Base-by-base conservation (phyloP, 2,797 vertebrate genomes). In the Cyclopterus lumpus region DNA sequence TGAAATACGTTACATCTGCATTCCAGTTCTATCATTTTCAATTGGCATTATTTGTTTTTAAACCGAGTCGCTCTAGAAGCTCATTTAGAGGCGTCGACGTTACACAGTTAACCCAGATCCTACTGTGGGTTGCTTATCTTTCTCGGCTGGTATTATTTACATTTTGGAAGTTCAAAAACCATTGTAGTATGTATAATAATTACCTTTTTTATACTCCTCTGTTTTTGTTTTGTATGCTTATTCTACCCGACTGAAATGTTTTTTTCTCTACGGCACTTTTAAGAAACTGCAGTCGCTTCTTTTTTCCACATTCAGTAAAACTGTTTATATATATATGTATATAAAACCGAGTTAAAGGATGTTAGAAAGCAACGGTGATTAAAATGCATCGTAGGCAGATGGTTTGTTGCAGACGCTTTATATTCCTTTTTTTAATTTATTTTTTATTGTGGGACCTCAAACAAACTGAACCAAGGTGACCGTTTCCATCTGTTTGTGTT, bases 231-330 rank as follows among this genome's bases (percentile, higher is more conserved):
- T 7, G 12, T 60, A 22, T 24, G 22, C 53, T 73, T 8, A 5
- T 57, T 60, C 30, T 51, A 26, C 18, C 49, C 59, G 8, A 66
- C 44, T 46, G 18, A 20, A 46, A 20, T 46, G 1, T 42, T 54
- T 6, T 54, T 6, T 44, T 57, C 15, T 77, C 28, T 54, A 1
- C 11, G 18, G 71, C 67, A 81, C 72, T 32, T 63, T 67, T 77
- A 71, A 65, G 40, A 73, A 74, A 59, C 16, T 18, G 16, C 42
- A 28, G 1, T 34, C 18, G 11, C 14, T 73, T 36, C 11, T 22
- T 20, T n/a, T 3, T 49, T 68, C 2, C 42, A 32, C 51, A 22
- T 38, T 51, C 2, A 5, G 6, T 57, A 18, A 36, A 59, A n/a
- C 14, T 30, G 26, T n/a, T n/a, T n/a, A n/a, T n/a, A 28, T 28